These are phyloP conservation scores for Crioceris asparagi DNA, from an alignment of 2,888 invertebrate species.

Conservation along the genomic window DNA sequence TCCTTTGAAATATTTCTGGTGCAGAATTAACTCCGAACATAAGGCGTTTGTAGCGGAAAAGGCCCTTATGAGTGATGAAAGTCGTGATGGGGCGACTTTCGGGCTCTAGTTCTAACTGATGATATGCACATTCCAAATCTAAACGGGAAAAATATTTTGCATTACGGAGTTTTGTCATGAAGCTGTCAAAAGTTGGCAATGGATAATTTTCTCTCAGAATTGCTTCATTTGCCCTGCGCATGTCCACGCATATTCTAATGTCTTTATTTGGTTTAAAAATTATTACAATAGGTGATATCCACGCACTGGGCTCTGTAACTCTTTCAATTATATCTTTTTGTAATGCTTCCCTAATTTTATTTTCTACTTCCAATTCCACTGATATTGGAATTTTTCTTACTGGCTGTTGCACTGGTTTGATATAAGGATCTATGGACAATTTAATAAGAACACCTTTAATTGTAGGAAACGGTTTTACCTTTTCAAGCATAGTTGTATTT, in stretches of 20 bases:
- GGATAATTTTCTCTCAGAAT: conserved; percentile 23
- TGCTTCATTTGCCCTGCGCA: conserved; percentile 28
- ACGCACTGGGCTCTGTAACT: conserved; percentile 25
- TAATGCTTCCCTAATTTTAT: conserved; percentile 18
- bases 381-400: conserved; percentile 9
- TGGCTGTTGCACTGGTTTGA: conserved; percentile 6
- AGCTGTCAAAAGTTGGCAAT: conserved; percentile 20
- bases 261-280: conserved; percentile 20
- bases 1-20: conserved; percentile 24
- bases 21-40: conserved; percentile 31
- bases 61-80: conserved; percentile 18
- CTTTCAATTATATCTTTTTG: conserved; percentile 26
- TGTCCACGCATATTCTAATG: conserved; percentile 30
- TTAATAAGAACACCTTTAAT: conserved; percentile 15
- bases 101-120: conserved; percentile 21
- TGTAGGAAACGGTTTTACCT: conserved; percentile 14
- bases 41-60: conserved; percentile 28
- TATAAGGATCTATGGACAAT: conserved; percentile 11
- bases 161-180: conserved; percentile 21
- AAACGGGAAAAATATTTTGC: conserved; percentile 22
- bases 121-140: conserved; percentile 21
- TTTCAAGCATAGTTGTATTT: conserved; percentile 8
- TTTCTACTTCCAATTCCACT: conserved; percentile 14
- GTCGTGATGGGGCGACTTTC: conserved; percentile 16
- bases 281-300: conserved; percentile 30